Percentiles rank a stretch among this genome's conserved stretches.
These are phyloP conservation scores for Silurus asotus DNA, from an alignment of 2,113 vertebrate species.

Conservation along the genomic window DNA sequence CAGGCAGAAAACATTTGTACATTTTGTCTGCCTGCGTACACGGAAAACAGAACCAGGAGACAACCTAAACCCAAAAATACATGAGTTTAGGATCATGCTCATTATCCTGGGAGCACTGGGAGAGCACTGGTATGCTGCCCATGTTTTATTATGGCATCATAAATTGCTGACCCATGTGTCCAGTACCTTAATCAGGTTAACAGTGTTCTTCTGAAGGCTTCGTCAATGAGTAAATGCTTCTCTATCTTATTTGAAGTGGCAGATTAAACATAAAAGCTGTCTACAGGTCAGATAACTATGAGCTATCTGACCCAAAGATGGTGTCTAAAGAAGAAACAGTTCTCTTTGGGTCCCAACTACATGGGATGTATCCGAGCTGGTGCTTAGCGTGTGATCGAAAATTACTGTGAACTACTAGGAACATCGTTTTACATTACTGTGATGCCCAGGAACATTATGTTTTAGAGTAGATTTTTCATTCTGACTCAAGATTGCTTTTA, in stretches of 20 bases:
- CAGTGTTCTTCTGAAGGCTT: neutral
- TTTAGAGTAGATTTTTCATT: neutral
- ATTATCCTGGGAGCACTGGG: neutral
- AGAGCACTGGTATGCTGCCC: neutral
- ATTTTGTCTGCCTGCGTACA: no score
- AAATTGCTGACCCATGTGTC: neutral
- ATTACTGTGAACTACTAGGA: conserved; percentile 7
- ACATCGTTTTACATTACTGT: no score
- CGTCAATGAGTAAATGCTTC: neutral
- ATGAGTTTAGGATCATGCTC: neutral
- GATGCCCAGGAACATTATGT: conserved; percentile 1
- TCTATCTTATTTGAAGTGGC: neutral
- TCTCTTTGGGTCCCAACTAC: neutral
- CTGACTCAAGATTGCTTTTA: neutral
- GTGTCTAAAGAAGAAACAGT: neutral
- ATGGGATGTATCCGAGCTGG: neutral
- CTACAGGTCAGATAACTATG: neutral
- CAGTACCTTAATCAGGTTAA: neutral
- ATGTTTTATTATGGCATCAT: neutral
- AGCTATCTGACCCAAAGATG: neutral
- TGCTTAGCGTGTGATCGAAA: neutral
- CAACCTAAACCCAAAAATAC: neutral
- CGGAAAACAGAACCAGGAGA: neutral
- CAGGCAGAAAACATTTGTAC: neutral
- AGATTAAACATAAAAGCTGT: neutral